Conservation (phyloP, 2,888 invertebrate species). For the Aporophyla nigra region DNA sequence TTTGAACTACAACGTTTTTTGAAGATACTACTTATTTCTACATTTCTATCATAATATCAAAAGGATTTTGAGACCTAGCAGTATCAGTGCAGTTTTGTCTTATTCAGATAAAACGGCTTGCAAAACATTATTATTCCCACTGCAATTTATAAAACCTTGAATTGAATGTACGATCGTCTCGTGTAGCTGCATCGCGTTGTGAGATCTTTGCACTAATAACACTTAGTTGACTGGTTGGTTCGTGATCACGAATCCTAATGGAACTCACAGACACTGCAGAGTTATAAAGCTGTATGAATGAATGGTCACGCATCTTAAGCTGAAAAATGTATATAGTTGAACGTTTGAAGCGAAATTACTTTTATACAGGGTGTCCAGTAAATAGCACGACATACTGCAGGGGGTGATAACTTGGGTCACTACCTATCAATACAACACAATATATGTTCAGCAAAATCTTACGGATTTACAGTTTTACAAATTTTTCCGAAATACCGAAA, state of each 20-base stretch:
- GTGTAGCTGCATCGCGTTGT: slow-evolving; percentile 2
- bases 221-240: background rate
- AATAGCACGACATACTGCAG: too few species aligned
- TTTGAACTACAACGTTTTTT: background rate
- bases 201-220: slow-evolving; percentile 15
- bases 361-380: too few species aligned
- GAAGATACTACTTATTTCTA: too few species aligned
- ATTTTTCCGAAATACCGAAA: too few species aligned
- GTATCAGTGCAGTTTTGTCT: background rate
- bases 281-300: background rate
- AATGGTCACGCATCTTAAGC: background rate
- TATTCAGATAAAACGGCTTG: slow-evolving; percentile 1
- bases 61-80: background rate
- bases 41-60: too few species aligned
- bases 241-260: slow-evolving; percentile 33
- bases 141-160: slow-evolving; percentile 43
- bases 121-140: slow-evolving; percentile 24
- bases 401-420: too few species aligned
- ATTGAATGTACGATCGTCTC: slow-evolving; percentile 11
- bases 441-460: too few species aligned
- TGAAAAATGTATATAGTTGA: background rate
- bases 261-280: background rate
- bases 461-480: too few species aligned
- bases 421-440: too few species aligned
- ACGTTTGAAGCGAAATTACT: background rate